Conservation (phyloP, 2,113 vertebrate species). For the Gorsachius goisagi region DNA sequence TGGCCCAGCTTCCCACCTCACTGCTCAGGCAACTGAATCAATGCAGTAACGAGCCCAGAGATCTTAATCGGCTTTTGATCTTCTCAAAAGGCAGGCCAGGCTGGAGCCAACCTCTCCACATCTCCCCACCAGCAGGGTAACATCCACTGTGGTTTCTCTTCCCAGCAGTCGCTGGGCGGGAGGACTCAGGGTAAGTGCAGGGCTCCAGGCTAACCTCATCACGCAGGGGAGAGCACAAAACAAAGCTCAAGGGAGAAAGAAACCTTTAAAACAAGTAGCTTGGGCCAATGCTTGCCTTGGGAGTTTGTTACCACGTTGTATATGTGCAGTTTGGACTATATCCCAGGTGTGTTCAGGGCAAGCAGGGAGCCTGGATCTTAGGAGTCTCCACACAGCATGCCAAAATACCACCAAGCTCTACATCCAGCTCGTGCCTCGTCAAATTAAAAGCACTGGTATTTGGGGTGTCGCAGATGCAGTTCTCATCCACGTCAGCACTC, state of each 20-base stretch:
- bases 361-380: not conserved
- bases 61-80: not conserved
- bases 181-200: not conserved
- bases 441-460: not conserved
- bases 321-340: fast-evolving
- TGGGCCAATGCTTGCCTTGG: fast-evolving
- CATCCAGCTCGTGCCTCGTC: fast-evolving
- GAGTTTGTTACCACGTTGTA: not conserved
- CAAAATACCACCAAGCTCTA: not conserved
- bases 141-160: not conserved
- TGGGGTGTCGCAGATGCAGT: fast-evolving
- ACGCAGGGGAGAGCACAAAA: not conserved
- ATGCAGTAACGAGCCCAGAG: not conserved
- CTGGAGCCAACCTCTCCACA: not conserved
- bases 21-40: not conserved
- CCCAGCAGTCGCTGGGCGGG: not conserved
- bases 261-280: not conserved
- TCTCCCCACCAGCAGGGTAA: not conserved
- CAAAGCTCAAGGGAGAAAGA: not conserved
- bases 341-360: no score
- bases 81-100: not conserved
- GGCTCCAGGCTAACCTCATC: not conserved
- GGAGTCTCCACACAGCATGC: not conserved
- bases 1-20: not conserved
- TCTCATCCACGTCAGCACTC: fast-evolving